Base-by-base conservation (phyloP, 2,797 vertebrate genomes). In the Oreochromis grahami region DNA sequence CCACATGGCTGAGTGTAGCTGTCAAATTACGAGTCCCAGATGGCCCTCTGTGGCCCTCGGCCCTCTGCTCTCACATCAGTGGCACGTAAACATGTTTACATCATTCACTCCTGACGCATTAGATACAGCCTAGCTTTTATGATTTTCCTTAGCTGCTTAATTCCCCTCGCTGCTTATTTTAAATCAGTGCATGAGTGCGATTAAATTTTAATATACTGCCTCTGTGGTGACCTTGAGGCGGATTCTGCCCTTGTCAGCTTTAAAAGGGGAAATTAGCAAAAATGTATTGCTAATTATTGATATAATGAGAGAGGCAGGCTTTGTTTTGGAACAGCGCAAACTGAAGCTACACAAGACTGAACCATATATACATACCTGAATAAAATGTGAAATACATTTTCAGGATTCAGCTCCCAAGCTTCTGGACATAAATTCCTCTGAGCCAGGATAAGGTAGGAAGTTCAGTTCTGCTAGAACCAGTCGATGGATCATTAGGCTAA, bases 171-270 rank as follows among this genome's bases (percentile, higher is more conserved):
- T 65, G 76, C 85, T 89, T 81, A 74, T 86, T 94, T 93, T 91
- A 91, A 93, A 90, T 92, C 83, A 92, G 91, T 86, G 90, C 86
- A 80, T 85, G 82, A 88, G 82, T 86, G 89, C 48, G 65, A 93
- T 95, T 93, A 93, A 90, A 92, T 86, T 90, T 94, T 93, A 93
- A 94, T 94, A 81, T 65, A 87, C 32, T 84, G 90, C 84, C 86
- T 89, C 72, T 45, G 84, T 87, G 78, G 76, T 89, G 91, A 95
- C 95, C 93, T 91, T 90, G 85, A 93, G 91, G 90, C 86, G 29
- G 41, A 86, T 74, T 60, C 77, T 78, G 87, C 84, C 88, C 90
- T 86, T 50, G 21, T 90, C 85, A 89, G 79, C 84, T 84, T 81
- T 92, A 91, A 93, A 94, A 84, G 26, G 84, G 89, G 87, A 94